Base-by-base conservation (phyloP, 2,113 vertebrate species). In the Propithecus coquereli region DNA sequence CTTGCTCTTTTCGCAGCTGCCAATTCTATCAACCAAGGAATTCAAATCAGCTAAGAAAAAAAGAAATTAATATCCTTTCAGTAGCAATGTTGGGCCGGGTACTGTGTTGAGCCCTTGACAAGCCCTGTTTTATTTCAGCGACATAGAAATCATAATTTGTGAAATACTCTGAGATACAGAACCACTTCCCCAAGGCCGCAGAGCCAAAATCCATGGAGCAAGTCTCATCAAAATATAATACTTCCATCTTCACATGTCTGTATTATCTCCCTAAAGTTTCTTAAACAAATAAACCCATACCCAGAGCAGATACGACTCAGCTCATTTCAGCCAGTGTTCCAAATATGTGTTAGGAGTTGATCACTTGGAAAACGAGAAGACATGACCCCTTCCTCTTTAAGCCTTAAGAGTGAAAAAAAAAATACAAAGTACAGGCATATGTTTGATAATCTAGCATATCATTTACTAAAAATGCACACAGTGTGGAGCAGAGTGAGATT, bases 101-200 rank as follows among this genome's bases (percentile, higher is more conserved):
- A 68, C 74, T 18, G 6, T 20, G 7, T 14, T 87, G 34, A 80
- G n/a, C 37, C 3, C 45, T 66, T 20, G 9, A 13, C 22, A 40
- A 71, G 9, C 4, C 23, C 14, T 50, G 7, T 68, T 85, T 90
- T 47, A 6, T 47, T 66, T 81, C 40, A 77, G 32, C 11, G 17
- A 23, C 47, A 30, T 3, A 5, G n/a, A 82, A 86, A 70, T 45
- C 27, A 70, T 45, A 22, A 20, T 27, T 6, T 71, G 10, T 25
- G 11, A 14, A 74, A 14, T 47, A 34, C 6, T 61, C 32, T 63
- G 68, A 65, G 32, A 34, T 68, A 6, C 11, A 77, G 6, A 90
- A 17, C 11, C 2, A 47, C 1, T 3, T 32, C 11, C 18, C 17
- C 5, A 57, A 37, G 11, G 0, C 23, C 32, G 8, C 14, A 6